Percentiles rank a stretch among this genome's conserved stretches.
Evolutionary conservation across 2,797 vertebrate species (phyloP).

Genomic region (Sphenodon punctatus): DNA sequence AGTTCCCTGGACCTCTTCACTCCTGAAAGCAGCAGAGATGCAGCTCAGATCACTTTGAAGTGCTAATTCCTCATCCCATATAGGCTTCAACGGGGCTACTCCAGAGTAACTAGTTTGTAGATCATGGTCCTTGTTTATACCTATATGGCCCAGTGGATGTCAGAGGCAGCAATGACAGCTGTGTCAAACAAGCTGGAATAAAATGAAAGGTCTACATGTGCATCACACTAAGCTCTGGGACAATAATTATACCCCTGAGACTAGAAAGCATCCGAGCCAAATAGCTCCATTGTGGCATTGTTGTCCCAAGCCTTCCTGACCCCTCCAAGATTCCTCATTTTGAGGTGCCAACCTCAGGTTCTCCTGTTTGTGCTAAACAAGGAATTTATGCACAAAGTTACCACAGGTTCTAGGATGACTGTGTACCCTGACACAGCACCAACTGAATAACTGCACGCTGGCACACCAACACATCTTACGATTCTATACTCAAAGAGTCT

Average conservation of each 20-base stretch:
- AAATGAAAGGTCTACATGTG: neutral
- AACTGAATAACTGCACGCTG: too few relatives aligned
- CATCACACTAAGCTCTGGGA: neutral
- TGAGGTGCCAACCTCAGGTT: too few relatives aligned
- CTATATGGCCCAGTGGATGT: rapidly evolving
- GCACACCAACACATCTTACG: too few relatives aligned
- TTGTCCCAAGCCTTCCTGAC: neutral
- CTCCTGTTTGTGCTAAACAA: too few relatives aligned
- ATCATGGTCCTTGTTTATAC: neutral
- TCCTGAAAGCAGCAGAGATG: neutral
- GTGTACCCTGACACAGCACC: too few relatives aligned
- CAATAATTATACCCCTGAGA: neutral
- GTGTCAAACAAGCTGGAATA: neutral
- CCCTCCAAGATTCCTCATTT: too few relatives aligned
- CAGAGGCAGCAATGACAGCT: neutral
- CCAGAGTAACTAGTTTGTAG: too few relatives aligned
- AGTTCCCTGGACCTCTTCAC: neutral
- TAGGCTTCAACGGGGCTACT: too few relatives aligned
- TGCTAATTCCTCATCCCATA: neutral
- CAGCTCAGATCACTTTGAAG: neutral
- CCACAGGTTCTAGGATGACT: too few relatives aligned
- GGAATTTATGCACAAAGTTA: too few relatives aligned
- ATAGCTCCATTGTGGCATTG: too few relatives aligned
- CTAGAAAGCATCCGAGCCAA: neutral
- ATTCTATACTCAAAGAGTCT: too few relatives aligned